These are phyloP conservation scores for Macrobrachium rosenbergii DNA, from an alignment of 1,140 invertebrate species.

Conservation along the genomic window DNA sequence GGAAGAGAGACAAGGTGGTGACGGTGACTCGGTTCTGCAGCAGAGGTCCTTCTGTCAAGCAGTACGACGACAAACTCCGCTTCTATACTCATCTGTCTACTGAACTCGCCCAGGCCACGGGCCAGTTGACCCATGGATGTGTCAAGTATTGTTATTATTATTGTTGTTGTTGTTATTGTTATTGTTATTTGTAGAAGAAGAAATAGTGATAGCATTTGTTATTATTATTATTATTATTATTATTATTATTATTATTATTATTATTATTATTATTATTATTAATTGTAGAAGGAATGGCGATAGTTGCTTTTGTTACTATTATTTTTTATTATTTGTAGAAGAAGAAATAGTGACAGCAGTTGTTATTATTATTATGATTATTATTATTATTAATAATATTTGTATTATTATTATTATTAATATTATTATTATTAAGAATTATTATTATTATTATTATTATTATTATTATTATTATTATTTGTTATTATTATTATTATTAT, in stretches of 20 bases:
- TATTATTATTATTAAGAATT: too few species aligned
- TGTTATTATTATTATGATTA: too few species aligned
- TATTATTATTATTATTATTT: too few species aligned
- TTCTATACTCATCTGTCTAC: conserved; percentile 53
- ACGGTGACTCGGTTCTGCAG: conserved; percentile 52
- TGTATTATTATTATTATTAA: too few species aligned
- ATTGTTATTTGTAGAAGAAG: neutral
- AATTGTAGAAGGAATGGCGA: neutral
- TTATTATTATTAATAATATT: too few species aligned
- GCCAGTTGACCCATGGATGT: conserved; percentile 46
- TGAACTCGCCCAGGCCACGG: conserved; percentile 43
- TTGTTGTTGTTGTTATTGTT: neutral
- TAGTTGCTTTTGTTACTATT: neutral
- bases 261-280: too few species aligned
- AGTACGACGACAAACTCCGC: conserved; percentile 58
- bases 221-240: neutral
- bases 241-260: neutral
- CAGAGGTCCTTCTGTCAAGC: conserved; percentile 41
- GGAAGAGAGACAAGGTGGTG: conserved; percentile 42
- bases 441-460: too few species aligned
- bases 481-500: conserved; percentile 9
- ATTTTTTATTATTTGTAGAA: neutral
- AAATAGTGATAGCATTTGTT: neutral
- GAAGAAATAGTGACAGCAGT: too few species aligned
- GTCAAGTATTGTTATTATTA: conserved; percentile 44